Evolutionary conservation across 1,140 invertebrate species (phyloP), one percentile per base, ranked within the genome.

Genomic region (Hyposmocoma kahamanoa): DNA sequence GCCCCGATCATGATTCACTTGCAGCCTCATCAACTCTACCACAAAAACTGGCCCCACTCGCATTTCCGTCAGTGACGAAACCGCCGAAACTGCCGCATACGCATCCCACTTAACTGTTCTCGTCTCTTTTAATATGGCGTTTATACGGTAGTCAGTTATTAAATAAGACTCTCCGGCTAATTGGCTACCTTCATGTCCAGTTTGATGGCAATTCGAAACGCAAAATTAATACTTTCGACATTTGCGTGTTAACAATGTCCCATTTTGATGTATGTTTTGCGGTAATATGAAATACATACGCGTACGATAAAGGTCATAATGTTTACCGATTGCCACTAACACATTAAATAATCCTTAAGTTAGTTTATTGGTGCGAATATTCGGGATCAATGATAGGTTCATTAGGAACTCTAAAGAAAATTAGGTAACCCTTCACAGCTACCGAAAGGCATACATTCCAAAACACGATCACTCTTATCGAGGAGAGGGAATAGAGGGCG

Each of bases 381-480:
- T 26, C 18, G 15, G 3, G 6, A 17, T 36, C 8, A 17, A 36
- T 36, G 28, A 36, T 36, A 36, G 32, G 13, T 15, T 26, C 32
- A 17, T n/a, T 36, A n/a, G 56, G 68, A 67, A 64, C 60, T 65
- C 78, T 68, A 82, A 84, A 80, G 75, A 66, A 65, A 72, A 74
- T 77, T 77, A 60, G 69, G 72, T 56, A 78, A 65, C 67, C 62
- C 69, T 75, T 68, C 69, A 59, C 59, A 55, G 75, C 81, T 84
- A 82, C 78, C 70, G 73, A 74, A 78, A 47, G 61, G 67, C 72
- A 57, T 72, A 64, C 69, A 75, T 81, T 78, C 66, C 69, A 71
- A 72, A 66, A 68, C 59, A 70, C 59, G 64, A 76, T 68, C 63
- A 67, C 56, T 67, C 62, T 74, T 76, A 81, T 80, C 72, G 71